Percentiles rank a stretch among this genome's conserved stretches.
Evolutionary conservation across 2,797 vertebrate species (phyloP).

Genomic region (Jordanella pulchra): DNA sequence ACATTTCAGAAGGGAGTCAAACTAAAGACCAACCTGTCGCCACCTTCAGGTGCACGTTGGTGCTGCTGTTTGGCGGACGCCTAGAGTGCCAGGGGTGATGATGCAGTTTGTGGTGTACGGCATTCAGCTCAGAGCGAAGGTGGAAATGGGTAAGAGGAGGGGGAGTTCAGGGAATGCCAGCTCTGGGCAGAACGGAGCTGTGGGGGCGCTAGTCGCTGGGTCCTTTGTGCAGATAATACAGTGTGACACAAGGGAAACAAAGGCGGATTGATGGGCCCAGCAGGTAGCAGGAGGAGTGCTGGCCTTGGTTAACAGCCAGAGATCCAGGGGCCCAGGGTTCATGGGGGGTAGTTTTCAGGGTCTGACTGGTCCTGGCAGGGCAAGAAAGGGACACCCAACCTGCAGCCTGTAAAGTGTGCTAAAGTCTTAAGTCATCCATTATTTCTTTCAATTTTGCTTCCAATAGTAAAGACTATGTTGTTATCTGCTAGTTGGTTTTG

Average conservation of each 20-base stretch:
- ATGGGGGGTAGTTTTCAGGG: conserved; percentile 79
- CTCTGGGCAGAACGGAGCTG: conserved; percentile 81
- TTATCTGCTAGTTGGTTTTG: neutral
- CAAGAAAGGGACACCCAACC: conserved; percentile 67
- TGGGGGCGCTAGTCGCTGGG: conserved; percentile 80
- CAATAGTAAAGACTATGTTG: neutral
- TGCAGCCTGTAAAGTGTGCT: conserved; percentile 50
- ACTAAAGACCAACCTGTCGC: conserved; percentile 25
- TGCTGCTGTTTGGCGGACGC: conserved; percentile 45
- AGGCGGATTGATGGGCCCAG: conserved; percentile 98
- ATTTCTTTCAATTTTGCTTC: neutral
- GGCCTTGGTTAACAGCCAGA: conserved; percentile 81
- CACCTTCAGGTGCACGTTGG: conserved; percentile 42
- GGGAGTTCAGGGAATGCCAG: conserved; percentile 88
- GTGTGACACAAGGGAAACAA: conserved; percentile 98
- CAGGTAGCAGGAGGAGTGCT: conserved; percentile 94
- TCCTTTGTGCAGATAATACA: conserved; percentile 90
- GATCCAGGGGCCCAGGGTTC: conserved; percentile 78
- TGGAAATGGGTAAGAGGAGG: conserved; percentile 58
- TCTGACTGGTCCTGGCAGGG: conserved; percentile 72
- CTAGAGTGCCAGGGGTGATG: conserved; percentile 62
- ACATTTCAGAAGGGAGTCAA: conserved; percentile 26
- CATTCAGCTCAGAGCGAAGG: conserved; percentile 70
- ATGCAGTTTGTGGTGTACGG: conserved; percentile 76
- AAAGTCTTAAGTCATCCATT: conserved; percentile 3